Percentiles rank a stretch among this genome's conserved stretches.
phyloP scores from a whole-genome alignment of 2,797 vertebrate species.

The Leptatherina wallacei region DNA sequence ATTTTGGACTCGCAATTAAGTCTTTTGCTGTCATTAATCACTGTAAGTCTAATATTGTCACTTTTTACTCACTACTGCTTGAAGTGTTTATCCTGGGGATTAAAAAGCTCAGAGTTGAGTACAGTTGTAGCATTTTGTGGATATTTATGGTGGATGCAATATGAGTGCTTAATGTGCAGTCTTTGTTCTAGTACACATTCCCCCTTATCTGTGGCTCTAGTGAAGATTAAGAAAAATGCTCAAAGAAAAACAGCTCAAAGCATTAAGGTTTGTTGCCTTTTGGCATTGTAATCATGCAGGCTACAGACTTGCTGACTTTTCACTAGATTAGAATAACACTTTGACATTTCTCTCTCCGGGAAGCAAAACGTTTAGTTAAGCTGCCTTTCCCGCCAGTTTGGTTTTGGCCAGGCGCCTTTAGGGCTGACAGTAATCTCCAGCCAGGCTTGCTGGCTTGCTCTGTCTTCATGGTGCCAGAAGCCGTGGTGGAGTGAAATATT shows the following conservation, averaged over 20 bases:
- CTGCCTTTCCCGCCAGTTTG: constrained; percentile 13
- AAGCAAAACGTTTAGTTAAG: constrained; percentile 9
- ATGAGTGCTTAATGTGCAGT: constrained; percentile 3
- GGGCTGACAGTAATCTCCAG: constrained; percentile 26
- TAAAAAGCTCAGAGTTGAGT: neutral
- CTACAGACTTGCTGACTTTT: constrained; percentile 30
- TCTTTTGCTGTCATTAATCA: neutral
- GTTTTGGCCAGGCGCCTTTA: constrained; percentile 32
- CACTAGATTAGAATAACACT: neutral
- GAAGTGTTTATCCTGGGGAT: neutral
- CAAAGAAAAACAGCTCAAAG: neutral
- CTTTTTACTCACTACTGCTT: neutral
- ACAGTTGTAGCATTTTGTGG: neutral
- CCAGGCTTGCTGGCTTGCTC: constrained; percentile 15
- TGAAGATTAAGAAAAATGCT: neutral
- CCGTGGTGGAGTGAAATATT: constrained; percentile 44
- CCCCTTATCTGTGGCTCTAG: neutral
- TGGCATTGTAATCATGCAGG: neutral
- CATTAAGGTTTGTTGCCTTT: neutral
- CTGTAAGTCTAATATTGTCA: neutral
- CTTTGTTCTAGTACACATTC: neutral
- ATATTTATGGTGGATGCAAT: neutral
- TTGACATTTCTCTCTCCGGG: neutral
- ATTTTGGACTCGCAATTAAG: too few species aligned
- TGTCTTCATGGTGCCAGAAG: constrained; percentile 35